Conservation (phyloP, 1,140 invertebrate genomes). For the Bombus polaris region DNA sequence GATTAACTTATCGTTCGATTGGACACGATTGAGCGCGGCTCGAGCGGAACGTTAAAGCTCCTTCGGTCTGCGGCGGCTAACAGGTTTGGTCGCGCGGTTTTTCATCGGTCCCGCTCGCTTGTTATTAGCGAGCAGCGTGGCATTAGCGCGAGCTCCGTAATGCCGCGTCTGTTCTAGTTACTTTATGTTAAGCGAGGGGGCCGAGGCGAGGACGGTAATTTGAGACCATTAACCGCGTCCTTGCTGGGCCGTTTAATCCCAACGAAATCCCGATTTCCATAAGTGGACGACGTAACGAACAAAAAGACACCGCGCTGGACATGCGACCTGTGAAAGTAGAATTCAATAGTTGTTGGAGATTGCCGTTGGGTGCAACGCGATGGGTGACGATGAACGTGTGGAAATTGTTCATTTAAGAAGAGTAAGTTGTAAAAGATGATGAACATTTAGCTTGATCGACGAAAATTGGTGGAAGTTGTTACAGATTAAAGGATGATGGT, state of each 20-base stretch:
- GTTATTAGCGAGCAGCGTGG: slow-evolving; percentile 31
- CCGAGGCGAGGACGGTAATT: slow-evolving; percentile 20
- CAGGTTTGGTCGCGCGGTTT: slow-evolving; percentile 8
- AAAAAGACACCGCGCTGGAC: background rate
- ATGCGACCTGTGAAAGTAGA: background rate
- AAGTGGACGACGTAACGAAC: background rate
- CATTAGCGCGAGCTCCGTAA: slow-evolving; percentile 20
- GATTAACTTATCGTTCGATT: slow-evolving; percentile 20
- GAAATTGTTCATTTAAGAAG: background rate
- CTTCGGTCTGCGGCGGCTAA: background rate
- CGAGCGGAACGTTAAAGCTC: background rate
- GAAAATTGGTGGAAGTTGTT: no score
- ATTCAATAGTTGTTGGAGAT: background rate
- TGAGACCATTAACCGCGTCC: slow-evolving; percentile 31
- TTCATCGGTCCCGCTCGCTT: background rate
- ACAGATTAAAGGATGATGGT: no score
- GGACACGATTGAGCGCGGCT: background rate
- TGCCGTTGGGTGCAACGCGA: background rate
- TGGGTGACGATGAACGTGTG: background rate
- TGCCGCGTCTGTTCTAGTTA: slow-evolving; percentile 22
- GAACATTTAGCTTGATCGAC: no score
- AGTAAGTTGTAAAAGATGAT: background rate
- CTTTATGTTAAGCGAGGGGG: background rate
- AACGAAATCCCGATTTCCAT: slow-evolving; percentile 24
- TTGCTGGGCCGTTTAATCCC: slow-evolving; percentile 14